Evolutionary conservation across 2,113 vertebrate species (phyloP).

Genomic region (Anarhynchus alexandrinus): DNA sequence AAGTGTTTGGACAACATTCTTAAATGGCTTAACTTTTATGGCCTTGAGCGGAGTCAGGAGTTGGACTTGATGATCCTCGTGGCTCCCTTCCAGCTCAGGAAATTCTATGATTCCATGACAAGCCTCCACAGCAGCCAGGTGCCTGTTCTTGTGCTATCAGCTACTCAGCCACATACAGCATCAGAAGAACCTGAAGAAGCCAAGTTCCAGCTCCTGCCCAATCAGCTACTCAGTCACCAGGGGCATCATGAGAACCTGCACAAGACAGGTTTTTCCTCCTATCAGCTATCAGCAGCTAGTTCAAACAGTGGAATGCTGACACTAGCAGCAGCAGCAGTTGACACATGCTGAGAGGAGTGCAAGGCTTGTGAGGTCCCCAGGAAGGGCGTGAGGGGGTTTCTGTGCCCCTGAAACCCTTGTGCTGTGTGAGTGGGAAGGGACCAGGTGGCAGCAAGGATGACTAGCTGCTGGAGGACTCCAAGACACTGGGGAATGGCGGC

Average conservation of each 20-base stretch:
- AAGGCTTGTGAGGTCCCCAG: not conserved
- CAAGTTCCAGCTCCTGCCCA: not conserved
- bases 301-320: not conserved
- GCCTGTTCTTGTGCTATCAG: too few species aligned
- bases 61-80: too few species aligned
- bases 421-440: not conserved
- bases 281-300: not conserved
- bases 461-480: not conserved
- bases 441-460: not conserved
- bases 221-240: not conserved
- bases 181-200: not conserved
- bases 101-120: too few species aligned
- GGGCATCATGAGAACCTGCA: not conserved
- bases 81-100: too few species aligned
- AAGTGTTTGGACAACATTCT: too few species aligned
- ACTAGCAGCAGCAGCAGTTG: not conserved
- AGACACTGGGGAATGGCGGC: not conserved
- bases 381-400: not conserved
- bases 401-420: not conserved
- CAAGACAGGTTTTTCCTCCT: not conserved
- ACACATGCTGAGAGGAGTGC: not conserved
- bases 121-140: too few species aligned
- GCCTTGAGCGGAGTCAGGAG: too few species aligned
- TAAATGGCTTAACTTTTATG: too few species aligned
- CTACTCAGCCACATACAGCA: too few species aligned